Evolutionary conservation across 2,113 vertebrate species (phyloP).

Genomic region (Phyllostomus hastatus): DNA sequence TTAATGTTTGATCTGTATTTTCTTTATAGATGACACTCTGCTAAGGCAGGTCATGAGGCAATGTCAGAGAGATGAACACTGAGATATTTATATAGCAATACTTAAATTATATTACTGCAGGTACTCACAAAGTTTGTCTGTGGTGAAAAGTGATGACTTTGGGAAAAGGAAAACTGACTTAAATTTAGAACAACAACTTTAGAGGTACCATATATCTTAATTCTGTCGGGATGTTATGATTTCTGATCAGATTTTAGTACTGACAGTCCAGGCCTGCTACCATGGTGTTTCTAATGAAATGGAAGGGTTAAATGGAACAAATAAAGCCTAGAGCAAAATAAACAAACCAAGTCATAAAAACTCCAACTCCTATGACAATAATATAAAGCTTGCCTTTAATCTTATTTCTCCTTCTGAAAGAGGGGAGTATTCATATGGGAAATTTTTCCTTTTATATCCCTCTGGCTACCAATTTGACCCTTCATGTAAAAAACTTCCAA

Average conservation of each 20-base stretch:
- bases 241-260: neutral
- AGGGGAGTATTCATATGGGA: neutral
- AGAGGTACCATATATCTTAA: neutral
- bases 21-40: neutral
- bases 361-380: neutral
- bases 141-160: neutral
- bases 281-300: neutral
- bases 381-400: slow-evolving; percentile 52
- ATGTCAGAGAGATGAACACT: neutral
- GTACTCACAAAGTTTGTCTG: neutral
- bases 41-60: neutral
- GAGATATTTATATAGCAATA: neutral
- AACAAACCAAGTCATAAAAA: slow-evolving; percentile 54
- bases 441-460: slow-evolving; percentile 54
- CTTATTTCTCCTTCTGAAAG: slow-evolving; percentile 4
- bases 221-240: neutral
- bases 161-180: neutral
- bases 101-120: neutral
- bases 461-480: slow-evolving; percentile 57
- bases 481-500: slow-evolving; percentile 51
- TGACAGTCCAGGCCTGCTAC: neutral
- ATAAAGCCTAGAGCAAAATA: neutral
- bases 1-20: neutral
- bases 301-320: slow-evolving; percentile 60
- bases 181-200: neutral